Evolutionary conservation across 2,113 vertebrate species (phyloP), one percentile per base, ranked within the genome.

Genomic region (Caloenas nicobarica): DNA sequence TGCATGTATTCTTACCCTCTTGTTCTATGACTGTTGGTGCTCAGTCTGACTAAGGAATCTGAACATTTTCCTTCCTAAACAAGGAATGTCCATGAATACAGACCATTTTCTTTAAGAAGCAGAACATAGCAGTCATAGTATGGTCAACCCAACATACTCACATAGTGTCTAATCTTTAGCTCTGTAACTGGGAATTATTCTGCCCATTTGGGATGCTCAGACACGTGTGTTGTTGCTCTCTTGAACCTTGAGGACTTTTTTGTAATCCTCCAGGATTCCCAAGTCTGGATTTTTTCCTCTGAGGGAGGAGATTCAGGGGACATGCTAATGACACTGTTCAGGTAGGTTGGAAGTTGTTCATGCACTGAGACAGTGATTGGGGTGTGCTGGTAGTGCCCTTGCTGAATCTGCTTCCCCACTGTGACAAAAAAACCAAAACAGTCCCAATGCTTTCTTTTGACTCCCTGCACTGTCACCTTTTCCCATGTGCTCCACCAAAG

Each of bases 391-490:
- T 26, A 28, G 22, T 50, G 58, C 54, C 24, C 16, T 65, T 82
- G 44, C 56, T 77, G 38, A 61, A 33, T 64, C 40, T 46, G 66
- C 8, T 18, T 89, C 31, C 14, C 33, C 5, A 25, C 24, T 68
- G 54, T 28, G 24, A 80, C n/a, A 53, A 36, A 65, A 38, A 25
- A 1, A 0, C 0, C 42, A 6, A 58, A 65, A 31, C 9, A 38
- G 11, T 36, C 26, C 7, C 36, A 69, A 9, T 58, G 10, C 48
- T 64, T 89, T 60, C 23, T 64, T 78, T 12, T 57, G 48, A 69
- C 29, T 64, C 8, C 5, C 16, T 61, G 28, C 28, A 36, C 50
- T 40, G 26, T 54, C 44, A 53, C 21, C 34, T 77, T 76, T 82
- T 22, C 34, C 21, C 15, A 33, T 5, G 2, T 22, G 8, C 3